Conservation (phyloP, 2,113 vertebrate genomes). For the Corythornis vintsioides region DNA sequence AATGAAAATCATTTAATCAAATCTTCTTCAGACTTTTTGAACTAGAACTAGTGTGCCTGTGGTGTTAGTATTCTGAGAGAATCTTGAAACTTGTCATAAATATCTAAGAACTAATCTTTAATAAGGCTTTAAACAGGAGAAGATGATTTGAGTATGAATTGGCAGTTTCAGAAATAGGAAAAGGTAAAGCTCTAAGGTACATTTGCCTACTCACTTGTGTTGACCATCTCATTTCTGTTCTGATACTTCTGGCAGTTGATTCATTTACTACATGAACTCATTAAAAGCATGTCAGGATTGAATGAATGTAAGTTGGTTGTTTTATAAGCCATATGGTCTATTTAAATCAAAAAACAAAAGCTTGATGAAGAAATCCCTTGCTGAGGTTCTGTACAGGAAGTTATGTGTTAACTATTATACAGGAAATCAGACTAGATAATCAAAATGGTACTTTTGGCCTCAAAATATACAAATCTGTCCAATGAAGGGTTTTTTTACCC, state of each 20-base stretch:
- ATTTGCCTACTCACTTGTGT: not conserved
- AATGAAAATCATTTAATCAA: not conserved
- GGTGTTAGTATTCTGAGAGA: not conserved
- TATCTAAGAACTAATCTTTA: not conserved
- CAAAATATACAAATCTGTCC: not conserved
- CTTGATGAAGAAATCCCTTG: not conserved
- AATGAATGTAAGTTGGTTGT: not conserved
- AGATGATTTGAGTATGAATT: not conserved
- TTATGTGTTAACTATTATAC: not conserved
- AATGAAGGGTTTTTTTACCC: not conserved
- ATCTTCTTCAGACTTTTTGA: not conserved
- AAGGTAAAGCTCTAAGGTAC: not conserved
- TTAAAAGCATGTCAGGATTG: not conserved
- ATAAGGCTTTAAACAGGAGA: not conserved
- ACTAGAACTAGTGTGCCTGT: not conserved
- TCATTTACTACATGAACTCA: not conserved
- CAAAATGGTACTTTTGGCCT: slow-evolving; percentile 5
- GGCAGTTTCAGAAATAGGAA: not conserved
- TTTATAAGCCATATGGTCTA: not conserved
- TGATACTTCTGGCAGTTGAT: not conserved
- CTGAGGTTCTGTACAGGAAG: not conserved
- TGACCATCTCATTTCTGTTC: not conserved
- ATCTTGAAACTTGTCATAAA: not conserved
- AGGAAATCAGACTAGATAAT: slow-evolving; percentile 8
- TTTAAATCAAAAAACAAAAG: not conserved